Evolutionary conservation across 1,140 invertebrate species (phyloP).

Genomic region (Monochamus saltuarius): DNA sequence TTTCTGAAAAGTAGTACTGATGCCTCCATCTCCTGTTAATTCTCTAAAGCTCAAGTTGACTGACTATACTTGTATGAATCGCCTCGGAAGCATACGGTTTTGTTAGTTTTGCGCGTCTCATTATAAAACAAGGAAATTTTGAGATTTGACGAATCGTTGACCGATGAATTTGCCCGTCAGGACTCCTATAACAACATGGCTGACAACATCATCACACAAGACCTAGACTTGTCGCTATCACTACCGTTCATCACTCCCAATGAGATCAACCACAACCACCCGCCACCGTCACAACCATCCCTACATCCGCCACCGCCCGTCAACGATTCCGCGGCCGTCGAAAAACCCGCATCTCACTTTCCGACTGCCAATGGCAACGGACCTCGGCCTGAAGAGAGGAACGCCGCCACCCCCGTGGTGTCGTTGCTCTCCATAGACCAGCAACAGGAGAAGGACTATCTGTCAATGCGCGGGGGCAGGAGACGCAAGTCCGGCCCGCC

Average conservation of each 20-base stretch:
- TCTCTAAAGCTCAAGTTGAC: too few relatives aligned
- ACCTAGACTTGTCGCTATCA: constrained; percentile 6
- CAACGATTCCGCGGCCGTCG: constrained; percentile 14
- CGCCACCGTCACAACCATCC: constrained; percentile 8
- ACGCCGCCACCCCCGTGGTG: constrained; percentile 44
- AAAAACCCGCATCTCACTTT: constrained; percentile 20
- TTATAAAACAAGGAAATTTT: too few relatives aligned
- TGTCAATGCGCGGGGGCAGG: constrained; percentile 48
- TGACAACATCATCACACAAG: constrained; percentile 9
- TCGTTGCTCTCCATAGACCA: constrained; percentile 46
- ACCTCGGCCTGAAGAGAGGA: constrained; percentile 10
- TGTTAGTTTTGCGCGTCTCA: too few relatives aligned
- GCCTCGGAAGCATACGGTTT: too few relatives aligned
- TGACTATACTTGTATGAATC: too few relatives aligned
- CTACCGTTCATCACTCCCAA: constrained; percentile 8
- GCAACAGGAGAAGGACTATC: constrained; percentile 47
- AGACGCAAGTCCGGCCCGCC: constrained; percentile 10
- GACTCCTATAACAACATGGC: constrained; percentile 8
- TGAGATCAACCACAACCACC: constrained; percentile 5
- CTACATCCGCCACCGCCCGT: constrained; percentile 14
- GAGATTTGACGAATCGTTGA: constrained; percentile 4
- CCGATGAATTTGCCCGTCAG: constrained; percentile 1
- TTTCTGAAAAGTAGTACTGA: too few relatives aligned
- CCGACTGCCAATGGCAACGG: not conserved
- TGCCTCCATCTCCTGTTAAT: too few relatives aligned